phyloP scores from a whole-genome alignment of 2,888 invertebrate genomes.

The Acleris sparsana region DNA sequence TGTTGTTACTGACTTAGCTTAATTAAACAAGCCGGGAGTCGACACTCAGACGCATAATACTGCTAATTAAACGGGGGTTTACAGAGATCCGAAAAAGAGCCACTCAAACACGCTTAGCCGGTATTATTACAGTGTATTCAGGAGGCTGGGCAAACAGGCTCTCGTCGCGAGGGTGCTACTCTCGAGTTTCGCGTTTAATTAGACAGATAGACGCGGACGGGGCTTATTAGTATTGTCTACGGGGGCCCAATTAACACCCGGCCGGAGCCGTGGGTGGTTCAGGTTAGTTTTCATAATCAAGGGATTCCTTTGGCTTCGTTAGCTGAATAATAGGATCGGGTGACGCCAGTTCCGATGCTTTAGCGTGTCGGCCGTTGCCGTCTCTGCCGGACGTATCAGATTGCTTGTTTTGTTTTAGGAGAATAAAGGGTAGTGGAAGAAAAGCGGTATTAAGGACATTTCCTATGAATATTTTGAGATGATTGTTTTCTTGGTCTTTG shows the following conservation, averaged over 20 bases:
- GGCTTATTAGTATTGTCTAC: slow-evolving; percentile 84
- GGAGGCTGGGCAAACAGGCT: slow-evolving; percentile 79
- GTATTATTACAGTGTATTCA: slow-evolving; percentile 83
- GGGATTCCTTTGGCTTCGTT: slow-evolving; percentile 80
- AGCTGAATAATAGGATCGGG: slow-evolving; percentile 79
- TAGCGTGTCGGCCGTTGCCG: slow-evolving; percentile 12
- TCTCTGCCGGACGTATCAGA: background rate
- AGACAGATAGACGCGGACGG: slow-evolving; percentile 83
- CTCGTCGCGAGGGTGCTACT: slow-evolving; percentile 80
- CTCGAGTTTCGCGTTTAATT: slow-evolving; percentile 84
- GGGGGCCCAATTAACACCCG: slow-evolving; percentile 83
- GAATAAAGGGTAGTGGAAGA: no score
- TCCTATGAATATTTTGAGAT: no score
- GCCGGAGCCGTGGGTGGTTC: slow-evolving; percentile 76
- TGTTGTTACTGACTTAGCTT: slow-evolving; percentile 81
- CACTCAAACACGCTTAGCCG: slow-evolving; percentile 83
- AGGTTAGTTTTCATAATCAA: slow-evolving; percentile 82
- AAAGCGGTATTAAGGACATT: no score
- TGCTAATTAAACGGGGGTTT: slow-evolving; percentile 82
- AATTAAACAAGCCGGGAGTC: slow-evolving; percentile 80
- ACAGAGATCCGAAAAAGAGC: slow-evolving; percentile 82
- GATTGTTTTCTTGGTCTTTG: no score
- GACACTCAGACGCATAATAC: slow-evolving; percentile 81
- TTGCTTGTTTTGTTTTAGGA: background rate
- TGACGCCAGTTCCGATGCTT: slow-evolving; percentile 51